Evolutionary conservation across 2,888 invertebrate species (phyloP), one percentile per base, ranked within the genome.

Genomic region (Aporophyla nigra): DNA sequence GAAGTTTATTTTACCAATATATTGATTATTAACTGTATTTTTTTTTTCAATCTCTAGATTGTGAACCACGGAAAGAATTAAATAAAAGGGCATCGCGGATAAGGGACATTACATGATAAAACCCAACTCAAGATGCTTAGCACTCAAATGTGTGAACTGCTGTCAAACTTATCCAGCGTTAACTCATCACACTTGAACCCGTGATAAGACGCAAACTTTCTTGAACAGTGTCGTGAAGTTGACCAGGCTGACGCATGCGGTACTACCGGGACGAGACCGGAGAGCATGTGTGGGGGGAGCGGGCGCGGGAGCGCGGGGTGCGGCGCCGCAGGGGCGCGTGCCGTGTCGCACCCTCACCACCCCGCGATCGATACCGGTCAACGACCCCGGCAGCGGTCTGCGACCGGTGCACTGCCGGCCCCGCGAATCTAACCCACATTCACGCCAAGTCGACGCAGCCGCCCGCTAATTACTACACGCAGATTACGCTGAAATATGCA

Each of bases 351-450:
- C 94, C 86, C 87, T 85, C 87, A 58, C 84, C 76, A 71, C 87
- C 87, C 94, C 93, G 90, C 94, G 96, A 95, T 96, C 96, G 96
- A 96, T 96, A 96, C 90, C 95, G 96, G 96, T 93, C 96, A 94
- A 94, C 93, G 96, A 96, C 95, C 96, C 93, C 94, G 93, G 88
- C 89, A 90, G 92, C 92, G 93, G 93, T 92, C 93, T 91, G 91
- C 93, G 93, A 92, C 93, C 95, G 95, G 93, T 95, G 95, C 95
- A 95, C 90, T 93, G 94, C 92, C 93, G 93, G 90, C 91, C 91
- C 73, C 87, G 92, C 93, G 91, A 91, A 91, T 93, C 93, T 95
- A 95, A 95, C 95, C 95, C 93, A 95, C 94, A 94, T 95, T 93
- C 91, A 86, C 82, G 86, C 72, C 76, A 69, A 43, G 33, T 46